Evolutionary conservation across 2,888 invertebrate genomes (phyloP), one percentile per base, ranked within the genome.

Genomic region (Tipula confusa): DNA sequence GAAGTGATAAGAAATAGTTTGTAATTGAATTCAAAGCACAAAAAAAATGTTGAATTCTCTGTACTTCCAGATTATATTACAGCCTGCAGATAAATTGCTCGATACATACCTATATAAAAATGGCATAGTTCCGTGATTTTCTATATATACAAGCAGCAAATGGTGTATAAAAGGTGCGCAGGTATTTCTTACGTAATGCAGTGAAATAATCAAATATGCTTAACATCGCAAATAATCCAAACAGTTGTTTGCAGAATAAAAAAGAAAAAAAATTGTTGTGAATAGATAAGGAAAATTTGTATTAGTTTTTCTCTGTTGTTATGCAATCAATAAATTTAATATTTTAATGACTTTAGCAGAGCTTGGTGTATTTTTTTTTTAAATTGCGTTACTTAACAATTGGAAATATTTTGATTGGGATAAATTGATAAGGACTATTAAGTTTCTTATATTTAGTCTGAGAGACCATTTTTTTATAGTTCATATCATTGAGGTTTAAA

Each of bases 1-100:
- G 64, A 64, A 64, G 64, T 64, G 64, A 64, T 64, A 64, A 64
- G 64, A 64, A 64, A 64, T 64, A 11, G 64, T 64, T 64, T 64
- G 64, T 64, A 64, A 64, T 64, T 64, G 64, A 64, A 64, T 64
- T 64, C 1, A 64, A 64, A 11, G 11, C 18, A 64, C 15, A 48
- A 48, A 4, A 48, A 64, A 64, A 64, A 24, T n/a, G n/a, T 64
- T 7, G 24, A 64, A 24, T 64, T 64, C 64, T 64, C 64, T 18
- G 2, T 24, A 64, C 7, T 64, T 11, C 64, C 64, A 64, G 64
- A 64, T 64, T 24, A 64, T 24, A 64, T 64, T 64, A 64, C 64
- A 64, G 64, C 64, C 64, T 64, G 64, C 64, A 64, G 64, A 64
- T 64, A 64, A 64, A 64, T 64, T 64, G 9, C 64, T 64, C 9